Evolutionary conservation across 2,888 invertebrate species (phyloP).

Genomic region (Ethmia dodecea): DNA sequence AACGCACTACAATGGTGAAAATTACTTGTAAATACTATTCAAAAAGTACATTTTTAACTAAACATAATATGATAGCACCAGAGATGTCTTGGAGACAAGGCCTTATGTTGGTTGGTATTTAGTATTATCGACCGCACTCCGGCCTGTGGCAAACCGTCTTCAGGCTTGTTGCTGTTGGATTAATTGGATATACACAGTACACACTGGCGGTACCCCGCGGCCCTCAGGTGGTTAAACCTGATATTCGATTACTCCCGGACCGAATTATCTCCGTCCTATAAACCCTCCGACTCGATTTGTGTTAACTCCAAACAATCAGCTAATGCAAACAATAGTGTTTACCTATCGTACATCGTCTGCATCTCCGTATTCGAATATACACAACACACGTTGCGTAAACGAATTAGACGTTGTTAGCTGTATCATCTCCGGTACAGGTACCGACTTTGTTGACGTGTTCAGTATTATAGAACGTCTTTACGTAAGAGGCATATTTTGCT

Average conservation of each 20-base stretch:
- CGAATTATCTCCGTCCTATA: conserved; percentile 4
- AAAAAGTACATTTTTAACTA: no score
- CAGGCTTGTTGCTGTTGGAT: no score
- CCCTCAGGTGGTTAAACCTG: conserved; percentile 34
- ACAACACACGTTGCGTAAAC: conserved; percentile 26
- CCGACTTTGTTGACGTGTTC: no score
- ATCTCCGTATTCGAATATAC: neutral
- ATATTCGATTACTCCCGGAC: conserved; percentile 40
- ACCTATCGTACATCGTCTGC: conserved; percentile 12
- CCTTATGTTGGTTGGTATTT: no score
- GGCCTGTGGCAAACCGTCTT: no score
- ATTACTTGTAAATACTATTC: no score
- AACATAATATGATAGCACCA: no score
- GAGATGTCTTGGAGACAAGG: no score
- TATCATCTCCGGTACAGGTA: conserved; percentile 30
- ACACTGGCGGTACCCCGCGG: conserved; percentile 28
- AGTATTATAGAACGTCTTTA: no score
- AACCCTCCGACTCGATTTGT: conserved; percentile 31
- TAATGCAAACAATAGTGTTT: conserved; percentile 40
- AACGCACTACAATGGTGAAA: no score
- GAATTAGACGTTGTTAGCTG: conserved; percentile 30
- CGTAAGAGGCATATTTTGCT: no score
- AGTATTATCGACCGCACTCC: no score
- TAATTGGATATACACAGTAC: conserved; percentile 42
- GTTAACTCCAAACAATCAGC: conserved; percentile 51